A percentile compares a stretch with the other conserved stretches of the same genome.
Evolutionary conservation across 2,113 vertebrate genomes (phyloP).

Genomic region (Thryonomys swinderianus): DNA sequence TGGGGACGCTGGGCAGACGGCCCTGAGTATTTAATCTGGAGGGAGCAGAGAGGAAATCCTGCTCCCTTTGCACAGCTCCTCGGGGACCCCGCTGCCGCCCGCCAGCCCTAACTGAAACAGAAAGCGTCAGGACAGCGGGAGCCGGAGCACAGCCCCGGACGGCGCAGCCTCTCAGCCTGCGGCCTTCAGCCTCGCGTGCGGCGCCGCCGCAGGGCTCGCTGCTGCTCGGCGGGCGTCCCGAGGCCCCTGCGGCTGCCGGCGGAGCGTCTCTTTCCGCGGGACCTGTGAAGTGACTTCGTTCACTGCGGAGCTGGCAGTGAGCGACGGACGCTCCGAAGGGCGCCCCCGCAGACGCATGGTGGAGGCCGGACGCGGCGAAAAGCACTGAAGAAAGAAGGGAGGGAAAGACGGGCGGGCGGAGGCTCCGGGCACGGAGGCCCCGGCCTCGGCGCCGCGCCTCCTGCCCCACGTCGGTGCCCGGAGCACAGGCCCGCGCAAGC

Average conservation of each 20-base stretch:
- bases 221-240: not conserved
- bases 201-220: not conserved
- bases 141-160: not conserved
- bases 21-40: not conserved
- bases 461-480: not conserved
- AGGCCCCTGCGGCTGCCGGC: not conserved
- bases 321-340: not conserved
- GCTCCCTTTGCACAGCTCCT: not conserved
- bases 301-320: not conserved
- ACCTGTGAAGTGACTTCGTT: not conserved
- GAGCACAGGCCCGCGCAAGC: not conserved
- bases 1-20: not conserved
- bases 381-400: not conserved
- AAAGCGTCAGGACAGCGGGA: not conserved
- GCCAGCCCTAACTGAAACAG: conserved; percentile 11
- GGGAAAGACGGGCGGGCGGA: not conserved
- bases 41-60: not conserved
- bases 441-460: no score
- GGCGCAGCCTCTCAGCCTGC: not conserved
- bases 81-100: not conserved
- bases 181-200: no score
- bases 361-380: not conserved
- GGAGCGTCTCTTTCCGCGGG: not conserved
- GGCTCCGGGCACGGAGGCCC: not conserved
- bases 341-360: not conserved